Evolutionary conservation across 2,888 invertebrate species (phyloP).

Genomic region (Hyposoter dolosus): DNA sequence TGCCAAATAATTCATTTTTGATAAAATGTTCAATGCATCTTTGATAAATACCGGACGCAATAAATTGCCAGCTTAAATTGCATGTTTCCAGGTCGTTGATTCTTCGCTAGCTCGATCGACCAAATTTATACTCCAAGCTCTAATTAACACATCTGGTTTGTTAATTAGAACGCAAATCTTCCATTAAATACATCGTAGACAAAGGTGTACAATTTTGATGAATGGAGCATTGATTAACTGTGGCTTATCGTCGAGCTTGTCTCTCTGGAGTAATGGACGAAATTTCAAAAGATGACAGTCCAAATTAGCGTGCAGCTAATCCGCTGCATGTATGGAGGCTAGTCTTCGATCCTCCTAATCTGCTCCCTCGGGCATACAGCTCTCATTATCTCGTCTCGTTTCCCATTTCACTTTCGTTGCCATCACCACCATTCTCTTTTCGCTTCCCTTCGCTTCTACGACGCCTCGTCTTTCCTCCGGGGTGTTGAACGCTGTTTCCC

Average conservation of each 20-base stretch:
- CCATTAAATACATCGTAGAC: not conserved
- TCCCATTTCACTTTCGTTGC: conserved; percentile 56
- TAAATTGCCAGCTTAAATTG: not conserved
- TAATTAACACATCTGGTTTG: not conserved
- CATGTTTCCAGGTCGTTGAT: not conserved
- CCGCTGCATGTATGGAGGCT: not conserved
- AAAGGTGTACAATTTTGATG: not conserved
- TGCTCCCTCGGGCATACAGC: conserved; percentile 55
- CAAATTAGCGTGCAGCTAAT: conserved; percentile 10
- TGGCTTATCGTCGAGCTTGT: not conserved
- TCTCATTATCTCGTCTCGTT: conserved; percentile 63
- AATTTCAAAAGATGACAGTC: not conserved
- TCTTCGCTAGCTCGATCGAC: not conserved
- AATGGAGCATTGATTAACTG: not conserved
- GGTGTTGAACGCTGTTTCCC: not conserved
- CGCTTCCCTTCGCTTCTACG: conserved; percentile 1
- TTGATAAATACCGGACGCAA: not conserved
- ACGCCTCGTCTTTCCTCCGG: not conserved
- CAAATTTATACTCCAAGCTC: not conserved
- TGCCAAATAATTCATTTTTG: not conserved
- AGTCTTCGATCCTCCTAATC: conserved; percentile 43
- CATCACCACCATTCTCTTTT: conserved; percentile 17
- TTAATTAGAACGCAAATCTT: not conserved
- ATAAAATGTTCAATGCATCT: not conserved
- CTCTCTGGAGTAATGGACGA: not conserved